Percentiles rank a stretch among this genome's conserved stretches.
These are phyloP conservation scores for Batillaria attramentaria DNA, from an alignment of 1,140 invertebrate species.

Conservation along the genomic window DNA sequence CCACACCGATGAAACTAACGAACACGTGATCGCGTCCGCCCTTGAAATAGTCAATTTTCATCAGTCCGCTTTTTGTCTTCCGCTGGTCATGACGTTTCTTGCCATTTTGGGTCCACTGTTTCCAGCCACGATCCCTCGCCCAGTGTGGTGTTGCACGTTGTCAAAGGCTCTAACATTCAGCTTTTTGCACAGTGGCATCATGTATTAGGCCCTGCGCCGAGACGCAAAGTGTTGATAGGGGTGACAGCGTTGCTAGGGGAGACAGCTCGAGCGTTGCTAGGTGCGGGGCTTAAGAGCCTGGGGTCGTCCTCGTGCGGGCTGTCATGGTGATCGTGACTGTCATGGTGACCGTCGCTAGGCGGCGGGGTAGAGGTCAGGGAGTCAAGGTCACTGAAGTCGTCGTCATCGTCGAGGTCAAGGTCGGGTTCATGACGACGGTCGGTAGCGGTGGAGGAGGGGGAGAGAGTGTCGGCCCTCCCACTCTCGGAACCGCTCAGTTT, in stretches of 20 bases:
- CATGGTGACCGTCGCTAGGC: neutral
- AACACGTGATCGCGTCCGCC: no score
- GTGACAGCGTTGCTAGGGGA: neutral
- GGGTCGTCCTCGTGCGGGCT: constrained; percentile 6
- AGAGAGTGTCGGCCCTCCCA: constrained; percentile 26
- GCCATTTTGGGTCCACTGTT: no score
- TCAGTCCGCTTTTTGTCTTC: no score
- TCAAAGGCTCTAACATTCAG: no score
- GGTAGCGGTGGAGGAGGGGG: constrained; percentile 20
- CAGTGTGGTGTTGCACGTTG: no score
- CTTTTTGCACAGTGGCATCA: no score
- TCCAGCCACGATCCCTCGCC: no score
- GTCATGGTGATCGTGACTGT: constrained; percentile 14
- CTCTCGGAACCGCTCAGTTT: constrained; percentile 10
- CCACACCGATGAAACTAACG: no score
- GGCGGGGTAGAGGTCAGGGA: constrained; percentile 16
- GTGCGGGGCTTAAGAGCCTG: neutral
- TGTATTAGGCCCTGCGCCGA: neutral
- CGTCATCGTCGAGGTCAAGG: constrained; percentile 22
- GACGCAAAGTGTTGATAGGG: neutral
- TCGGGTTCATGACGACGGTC: constrained; percentile 19
- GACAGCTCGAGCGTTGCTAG: neutral
- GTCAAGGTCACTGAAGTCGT: constrained; percentile 23
- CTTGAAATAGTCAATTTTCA: no score
- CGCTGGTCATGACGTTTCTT: no score